Percentiles rank a stretch among this genome's conserved stretches.
These are phyloP conservation scores for Origma solitaria DNA, from an alignment of 2,113 vertebrate species.

Conservation along the genomic window DNA sequence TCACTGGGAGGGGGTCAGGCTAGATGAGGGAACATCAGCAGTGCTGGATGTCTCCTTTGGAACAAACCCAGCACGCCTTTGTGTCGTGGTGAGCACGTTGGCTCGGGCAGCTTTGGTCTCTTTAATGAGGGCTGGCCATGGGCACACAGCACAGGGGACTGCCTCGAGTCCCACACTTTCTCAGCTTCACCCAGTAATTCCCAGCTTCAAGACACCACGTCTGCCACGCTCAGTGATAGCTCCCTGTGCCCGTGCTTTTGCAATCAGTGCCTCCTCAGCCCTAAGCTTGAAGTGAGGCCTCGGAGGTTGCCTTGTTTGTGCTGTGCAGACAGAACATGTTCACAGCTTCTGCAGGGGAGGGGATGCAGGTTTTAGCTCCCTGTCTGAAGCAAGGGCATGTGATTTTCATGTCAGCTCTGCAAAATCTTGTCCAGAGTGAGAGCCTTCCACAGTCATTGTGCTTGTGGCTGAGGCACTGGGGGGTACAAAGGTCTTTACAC, in stretches of 20 bases:
- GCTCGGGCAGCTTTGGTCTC: background rate
- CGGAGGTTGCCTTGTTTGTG: background rate
- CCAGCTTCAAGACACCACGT: background rate
- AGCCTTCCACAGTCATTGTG: background rate
- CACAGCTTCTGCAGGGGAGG: background rate
- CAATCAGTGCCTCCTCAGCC: background rate
- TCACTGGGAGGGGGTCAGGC: background rate
- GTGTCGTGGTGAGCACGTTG: rapidly evolving
- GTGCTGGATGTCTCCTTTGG: background rate
- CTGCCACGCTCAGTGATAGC: background rate
- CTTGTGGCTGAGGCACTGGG: background rate
- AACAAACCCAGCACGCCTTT: background rate
- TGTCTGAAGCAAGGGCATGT: background rate
- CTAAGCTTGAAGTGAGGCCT: background rate
- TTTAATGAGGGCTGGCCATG: background rate
- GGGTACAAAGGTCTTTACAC: background rate
- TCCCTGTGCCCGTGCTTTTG: background rate
- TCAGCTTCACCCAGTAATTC: background rate
- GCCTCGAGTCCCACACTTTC: background rate
- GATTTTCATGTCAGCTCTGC: background rate
- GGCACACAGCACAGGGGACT: background rate
- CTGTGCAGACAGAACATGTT: background rate
- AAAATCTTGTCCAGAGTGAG: background rate
- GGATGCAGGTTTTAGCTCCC: background rate
- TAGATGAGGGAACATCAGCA: background rate